Evolutionary conservation across 2,797 vertebrate genomes (phyloP).

Genomic region (Gymnopithys bicolor): DNA sequence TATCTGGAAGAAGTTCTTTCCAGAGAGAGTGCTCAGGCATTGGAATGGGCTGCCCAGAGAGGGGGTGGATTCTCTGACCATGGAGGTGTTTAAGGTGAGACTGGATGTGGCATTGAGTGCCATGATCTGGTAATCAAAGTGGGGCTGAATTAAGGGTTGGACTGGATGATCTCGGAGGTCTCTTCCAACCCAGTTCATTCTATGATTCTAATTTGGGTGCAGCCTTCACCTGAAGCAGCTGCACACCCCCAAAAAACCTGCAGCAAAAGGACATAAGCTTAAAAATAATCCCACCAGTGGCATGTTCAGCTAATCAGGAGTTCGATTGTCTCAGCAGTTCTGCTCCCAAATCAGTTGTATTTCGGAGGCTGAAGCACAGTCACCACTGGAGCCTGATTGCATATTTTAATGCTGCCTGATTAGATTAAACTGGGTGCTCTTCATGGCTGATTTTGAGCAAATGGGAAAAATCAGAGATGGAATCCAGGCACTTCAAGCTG

Average conservation of each 20-base stretch:
- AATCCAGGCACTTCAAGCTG: neutral
- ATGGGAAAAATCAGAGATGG: neutral
- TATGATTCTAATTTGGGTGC: neutral
- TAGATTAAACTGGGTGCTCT: constrained; percentile 18
- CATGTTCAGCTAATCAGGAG: constrained; percentile 7
- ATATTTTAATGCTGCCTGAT: constrained; percentile 18
- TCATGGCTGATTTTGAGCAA: constrained; percentile 35
- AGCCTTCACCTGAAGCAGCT: neutral
- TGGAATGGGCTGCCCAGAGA: too few relatives aligned
- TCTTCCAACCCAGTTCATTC: too few relatives aligned
- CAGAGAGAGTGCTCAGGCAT: too few relatives aligned
- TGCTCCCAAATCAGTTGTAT: neutral
- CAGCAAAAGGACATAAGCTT: neutral
- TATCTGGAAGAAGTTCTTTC: too few relatives aligned
- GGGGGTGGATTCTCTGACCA: too few relatives aligned
- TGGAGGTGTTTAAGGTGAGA: too few relatives aligned
- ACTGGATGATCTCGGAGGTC: too few relatives aligned
- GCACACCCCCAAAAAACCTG: neutral
- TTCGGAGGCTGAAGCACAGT: neutral
- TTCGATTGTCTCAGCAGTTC: neutral
- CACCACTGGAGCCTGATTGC: constrained; percentile 57
- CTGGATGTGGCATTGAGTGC: too few relatives aligned
- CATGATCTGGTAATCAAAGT: too few relatives aligned
- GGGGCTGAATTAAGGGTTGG: too few relatives aligned
- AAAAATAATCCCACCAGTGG: neutral